Conservation (phyloP, 2,113 vertebrate genomes). For the Platysteira castanea region DNA sequence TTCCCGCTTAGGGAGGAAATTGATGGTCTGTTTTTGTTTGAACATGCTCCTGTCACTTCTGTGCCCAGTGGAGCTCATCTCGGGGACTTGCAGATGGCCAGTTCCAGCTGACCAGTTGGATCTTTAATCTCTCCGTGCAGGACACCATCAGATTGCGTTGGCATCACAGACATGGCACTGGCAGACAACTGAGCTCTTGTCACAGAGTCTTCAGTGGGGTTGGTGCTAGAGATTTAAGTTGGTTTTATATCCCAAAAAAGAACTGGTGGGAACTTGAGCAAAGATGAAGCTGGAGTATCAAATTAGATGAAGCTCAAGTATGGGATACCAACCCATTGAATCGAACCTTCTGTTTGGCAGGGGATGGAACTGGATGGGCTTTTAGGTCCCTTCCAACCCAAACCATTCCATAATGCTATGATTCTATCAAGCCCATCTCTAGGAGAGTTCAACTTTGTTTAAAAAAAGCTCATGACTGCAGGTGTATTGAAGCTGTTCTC, state of each 20-base stretch:
- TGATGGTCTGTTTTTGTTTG: not conserved
- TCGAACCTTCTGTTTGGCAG: not conserved
- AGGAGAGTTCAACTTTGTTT: not conserved
- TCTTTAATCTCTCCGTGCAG: fast-evolving
- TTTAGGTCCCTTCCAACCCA: not conserved
- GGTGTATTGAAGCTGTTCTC: not conserved
- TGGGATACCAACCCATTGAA: not conserved
- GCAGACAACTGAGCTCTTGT: not conserved
- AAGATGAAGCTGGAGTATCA: not conserved
- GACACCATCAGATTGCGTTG: fast-evolving
- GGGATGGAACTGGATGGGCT: not conserved
- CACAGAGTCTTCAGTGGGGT: fast-evolving
- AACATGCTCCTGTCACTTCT: not conserved
- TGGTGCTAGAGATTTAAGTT: not conserved
- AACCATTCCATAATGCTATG: not conserved
- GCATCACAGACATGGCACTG: fast-evolving
- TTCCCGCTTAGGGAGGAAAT: not conserved
- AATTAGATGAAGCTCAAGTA: not conserved
- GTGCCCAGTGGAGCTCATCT: not conserved
- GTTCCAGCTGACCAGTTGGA: not conserved
- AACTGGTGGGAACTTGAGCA: not conserved
- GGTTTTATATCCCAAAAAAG: not conserved
- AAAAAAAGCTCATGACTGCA: not conserved
- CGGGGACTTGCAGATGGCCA: not conserved
- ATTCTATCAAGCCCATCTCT: not conserved